Evolutionary conservation across 1,140 invertebrate species (phyloP).

Genomic region (Tribolium castaneum): DNA sequence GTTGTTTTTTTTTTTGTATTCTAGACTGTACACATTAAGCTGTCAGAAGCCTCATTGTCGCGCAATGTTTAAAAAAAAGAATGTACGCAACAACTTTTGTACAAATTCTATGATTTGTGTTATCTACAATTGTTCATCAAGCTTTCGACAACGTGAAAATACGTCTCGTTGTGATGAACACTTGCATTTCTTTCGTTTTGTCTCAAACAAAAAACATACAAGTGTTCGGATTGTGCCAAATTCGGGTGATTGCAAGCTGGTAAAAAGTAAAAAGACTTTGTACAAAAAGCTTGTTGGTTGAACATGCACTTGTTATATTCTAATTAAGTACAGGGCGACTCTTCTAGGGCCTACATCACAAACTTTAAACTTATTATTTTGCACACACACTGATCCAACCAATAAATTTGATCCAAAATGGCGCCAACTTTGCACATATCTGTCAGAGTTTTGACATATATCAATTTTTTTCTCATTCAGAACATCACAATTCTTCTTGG

Average conservation of each 20-base stretch:
- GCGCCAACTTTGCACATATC: too few species aligned
- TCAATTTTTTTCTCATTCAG: too few species aligned
- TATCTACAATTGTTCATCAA: conserved; percentile 42
- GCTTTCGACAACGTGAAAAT: conserved; percentile 28
- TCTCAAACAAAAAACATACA: conserved; percentile 44
- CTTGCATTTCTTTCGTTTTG: conserved; percentile 52
- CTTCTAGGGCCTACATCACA: too few species aligned
- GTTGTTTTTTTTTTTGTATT: conserved; percentile 19
- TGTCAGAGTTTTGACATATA: too few species aligned
- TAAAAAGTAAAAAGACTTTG: conserved; percentile 54
- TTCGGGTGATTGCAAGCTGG: conserved; percentile 26
- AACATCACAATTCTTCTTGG: too few species aligned
- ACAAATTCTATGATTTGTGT: conserved; percentile 39
- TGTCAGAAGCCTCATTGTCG: conserved; percentile 42
- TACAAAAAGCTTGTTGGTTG: conserved; percentile 63
- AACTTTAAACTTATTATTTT: too few species aligned
- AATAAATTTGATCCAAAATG: too few species aligned
- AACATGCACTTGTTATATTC: conserved; percentile 62
- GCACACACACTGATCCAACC: too few species aligned
- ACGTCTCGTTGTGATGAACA: conserved; percentile 44
- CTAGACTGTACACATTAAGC: conserved; percentile 47
- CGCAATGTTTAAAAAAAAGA: conserved; percentile 11
- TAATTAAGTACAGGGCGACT: conserved; percentile 54
- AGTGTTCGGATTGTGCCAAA: not conserved
- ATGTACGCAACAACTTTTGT: conserved; percentile 41